Base-by-base conservation (phyloP, 2,888 invertebrate genomes). In the Argyra leucocephala region DNA sequence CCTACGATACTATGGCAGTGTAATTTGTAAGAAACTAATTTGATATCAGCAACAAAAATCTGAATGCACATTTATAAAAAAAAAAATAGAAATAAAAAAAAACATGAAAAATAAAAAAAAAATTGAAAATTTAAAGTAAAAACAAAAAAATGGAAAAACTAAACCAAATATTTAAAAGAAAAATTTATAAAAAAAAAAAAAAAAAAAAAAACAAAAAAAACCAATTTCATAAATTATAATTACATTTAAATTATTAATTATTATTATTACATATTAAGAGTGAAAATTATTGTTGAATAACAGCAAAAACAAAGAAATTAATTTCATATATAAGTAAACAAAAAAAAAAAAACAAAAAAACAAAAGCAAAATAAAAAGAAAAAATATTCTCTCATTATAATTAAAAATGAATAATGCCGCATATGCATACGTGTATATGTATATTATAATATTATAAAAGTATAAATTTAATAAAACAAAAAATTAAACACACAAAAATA, bases 1-100 rank as follows among this genome's bases (percentile, higher is more conserved):
- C 93, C 90, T 93, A 93, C 91, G 92, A 93, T 92, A 93, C 93
- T 90, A 90, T 93, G 92, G 93, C 93, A 92, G 93, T 93, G 91
- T 93, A 93, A 93, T 86, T 86, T 93, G 88, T 93, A 90, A 88
- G 18, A 59, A 58, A 23, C 6, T 58, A 23, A 23, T 3, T 59
- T 59, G 9, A 59, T 21, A 21, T 22, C 57, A 59, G 58, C 15
- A 24, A 48, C 48, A 37, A 37, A 48, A 7, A 58, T 58, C 21
- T 22, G 59, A 59, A 18, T 59, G 59, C 12, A 59, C 22, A 59
- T 15, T 15, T 15, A 15, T 15, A 23, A 23, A 59, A 15, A 59
- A 18, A 59, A 23, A 59, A 23, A 59, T 3, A 15, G 10, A 15
- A 58, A 58, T 5, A 22, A 21, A 22, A 22, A 23, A 22, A 58